phyloP scores from a whole-genome alignment of 2,888 invertebrate species.

The Plusia festucae region DNA sequence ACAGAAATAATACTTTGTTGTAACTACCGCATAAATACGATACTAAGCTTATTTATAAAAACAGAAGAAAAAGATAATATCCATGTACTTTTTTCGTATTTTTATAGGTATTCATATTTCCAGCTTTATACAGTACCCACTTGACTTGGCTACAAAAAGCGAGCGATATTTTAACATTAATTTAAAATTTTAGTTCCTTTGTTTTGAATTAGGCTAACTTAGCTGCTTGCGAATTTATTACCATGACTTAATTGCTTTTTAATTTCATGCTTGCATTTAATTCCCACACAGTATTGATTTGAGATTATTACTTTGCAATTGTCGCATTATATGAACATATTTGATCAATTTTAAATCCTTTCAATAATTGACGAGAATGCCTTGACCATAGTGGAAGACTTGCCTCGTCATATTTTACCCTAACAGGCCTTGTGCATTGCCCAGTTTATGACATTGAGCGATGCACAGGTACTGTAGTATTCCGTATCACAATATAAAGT shows the following conservation, averaged over 20 bases:
- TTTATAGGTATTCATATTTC: too few species aligned
- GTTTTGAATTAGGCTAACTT: constrained; percentile 23
- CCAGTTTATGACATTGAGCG: background rate
- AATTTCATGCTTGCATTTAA: constrained; percentile 53
- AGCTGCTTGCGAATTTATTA: constrained; percentile 36
- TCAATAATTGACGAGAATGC: background rate
- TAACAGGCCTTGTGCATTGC: background rate
- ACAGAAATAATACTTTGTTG: too few species aligned
- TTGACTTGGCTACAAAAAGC: constrained; percentile 29
- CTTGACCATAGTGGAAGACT: constrained; percentile 1
- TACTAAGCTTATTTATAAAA: too few species aligned
- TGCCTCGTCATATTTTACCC: background rate
- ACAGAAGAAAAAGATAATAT: too few species aligned
- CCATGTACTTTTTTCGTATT: too few species aligned
- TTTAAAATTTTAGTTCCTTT: constrained; percentile 36
- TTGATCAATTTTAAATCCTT: background rate
- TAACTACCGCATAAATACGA: too few species aligned
- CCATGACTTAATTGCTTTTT: constrained; percentile 48
- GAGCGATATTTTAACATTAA: constrained; percentile 15
- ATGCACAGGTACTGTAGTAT: constrained; percentile 23
- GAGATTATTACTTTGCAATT: constrained; percentile 18
- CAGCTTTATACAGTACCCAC: background rate
- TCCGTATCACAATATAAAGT: constrained; percentile 40
- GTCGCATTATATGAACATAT: constrained; percentile 10
- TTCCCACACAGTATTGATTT: constrained; percentile 27